These are phyloP conservation scores for Drosophila simulans DNA, from an alignment of 1,140 invertebrate genomes.

Conservation along the genomic window DNA sequence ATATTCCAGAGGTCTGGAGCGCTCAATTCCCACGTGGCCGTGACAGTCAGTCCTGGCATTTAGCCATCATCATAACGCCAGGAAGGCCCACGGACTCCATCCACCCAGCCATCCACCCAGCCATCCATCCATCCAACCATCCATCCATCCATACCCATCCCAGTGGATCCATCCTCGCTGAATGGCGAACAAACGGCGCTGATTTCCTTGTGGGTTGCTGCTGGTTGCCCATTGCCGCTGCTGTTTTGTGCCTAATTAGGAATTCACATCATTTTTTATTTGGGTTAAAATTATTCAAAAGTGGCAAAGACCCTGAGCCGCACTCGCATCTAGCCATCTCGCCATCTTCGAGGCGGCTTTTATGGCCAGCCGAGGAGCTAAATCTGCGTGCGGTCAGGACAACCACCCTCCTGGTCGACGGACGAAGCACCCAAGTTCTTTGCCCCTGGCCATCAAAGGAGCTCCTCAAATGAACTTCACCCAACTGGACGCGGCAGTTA, in stretches of 20 bases:
- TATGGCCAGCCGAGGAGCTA: slow-evolving; percentile 47
- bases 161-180: slow-evolving; percentile 5
- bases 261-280: slow-evolving; percentile 85
- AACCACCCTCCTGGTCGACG: not conserved
- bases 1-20: slow-evolving; percentile 19
- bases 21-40: slow-evolving; percentile 72
- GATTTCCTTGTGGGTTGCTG: slow-evolving; percentile 50
- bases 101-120: too few relatives aligned
- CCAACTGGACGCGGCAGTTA: not conserved
- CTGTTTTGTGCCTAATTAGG: slow-evolving; percentile 75
- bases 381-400: slow-evolving; percentile 43
- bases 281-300: slow-evolving; percentile 84
- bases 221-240: not conserved
- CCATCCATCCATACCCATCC: not conserved
- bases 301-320: slow-evolving; percentile 60
- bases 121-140: too few relatives aligned
- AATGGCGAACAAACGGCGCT: slow-evolving; percentile 62
- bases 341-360: slow-evolving; percentile 35
- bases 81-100: slow-evolving; percentile 32
- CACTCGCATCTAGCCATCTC: slow-evolving; percentile 3
- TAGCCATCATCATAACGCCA: slow-evolving; percentile 74
- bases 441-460: slow-evolving; percentile 16
- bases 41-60: slow-evolving; percentile 71
- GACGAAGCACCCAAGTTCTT: not conserved
- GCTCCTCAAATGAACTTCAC: slow-evolving; percentile 11